A percentile compares a stretch with the other conserved stretches of the same genome.
Evolutionary conservation across 2,797 vertebrate genomes (phyloP).

Genomic region (Hemitrygon akajei): DNA sequence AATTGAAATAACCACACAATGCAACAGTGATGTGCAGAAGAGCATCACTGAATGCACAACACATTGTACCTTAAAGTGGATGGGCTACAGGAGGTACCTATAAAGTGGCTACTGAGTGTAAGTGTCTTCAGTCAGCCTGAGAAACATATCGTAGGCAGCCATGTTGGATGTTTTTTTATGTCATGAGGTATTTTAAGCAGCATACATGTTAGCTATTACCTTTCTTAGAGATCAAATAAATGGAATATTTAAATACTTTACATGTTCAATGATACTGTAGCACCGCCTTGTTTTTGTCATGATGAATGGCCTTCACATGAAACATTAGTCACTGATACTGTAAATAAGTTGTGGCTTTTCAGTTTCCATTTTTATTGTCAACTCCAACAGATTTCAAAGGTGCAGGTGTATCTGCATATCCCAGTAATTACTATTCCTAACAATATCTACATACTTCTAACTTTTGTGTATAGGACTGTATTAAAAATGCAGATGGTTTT

Average conservation of each 20-base stretch:
- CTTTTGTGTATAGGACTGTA: too few relatives aligned
- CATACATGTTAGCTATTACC: too few relatives aligned
- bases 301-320: not conserved
- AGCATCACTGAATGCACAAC: too few relatives aligned
- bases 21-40: too few relatives aligned
- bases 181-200: not conserved
- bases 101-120: too few relatives aligned
- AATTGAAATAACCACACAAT: too few relatives aligned
- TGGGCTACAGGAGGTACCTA: too few relatives aligned
- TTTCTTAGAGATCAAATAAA: not conserved
- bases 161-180: not conserved
- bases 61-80: too few relatives aligned
- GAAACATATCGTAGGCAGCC: not conserved
- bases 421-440: too few relatives aligned
- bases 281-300: not conserved
- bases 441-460: too few relatives aligned
- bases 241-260: not conserved
- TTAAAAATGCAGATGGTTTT: too few relatives aligned
- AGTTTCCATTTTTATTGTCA: not conserved
- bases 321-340: not conserved
- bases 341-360: not conserved
- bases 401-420: not conserved
- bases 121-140: not conserved
- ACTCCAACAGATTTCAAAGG: not conserved
- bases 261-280: not conserved